Percentiles rank a stretch among this genome's conserved stretches.
Conservation (phyloP, 2,113 vertebrate genomes). For the cattle (Bos taurus) region ARS-UCD2.0 NC_037334.1:97050501-97051000, state of each 20-base stretch:
- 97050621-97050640: not conserved
- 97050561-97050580: slow-evolving; percentile 8
- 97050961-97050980: not conserved
- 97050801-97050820: not conserved
- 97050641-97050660: not conserved
- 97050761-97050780: not conserved
- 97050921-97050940: not conserved
- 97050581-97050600: not conserved
- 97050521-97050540: not conserved
- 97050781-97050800: not conserved
- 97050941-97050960: not conserved
- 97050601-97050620: not conserved
- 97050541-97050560: not conserved
- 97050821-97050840: not conserved
- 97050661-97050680: not conserved
- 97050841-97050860: not conserved
- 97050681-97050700: not conserved
- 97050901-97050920: not conserved
- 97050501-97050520: not conserved
- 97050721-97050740: not conserved
- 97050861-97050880: not conserved
- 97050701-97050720: not conserved
- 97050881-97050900: not conserved
- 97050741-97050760: not conserved
- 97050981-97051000: not conserved